Base-by-base conservation (phyloP, 2,888 invertebrate species). In the Ctena decussata region DNA sequence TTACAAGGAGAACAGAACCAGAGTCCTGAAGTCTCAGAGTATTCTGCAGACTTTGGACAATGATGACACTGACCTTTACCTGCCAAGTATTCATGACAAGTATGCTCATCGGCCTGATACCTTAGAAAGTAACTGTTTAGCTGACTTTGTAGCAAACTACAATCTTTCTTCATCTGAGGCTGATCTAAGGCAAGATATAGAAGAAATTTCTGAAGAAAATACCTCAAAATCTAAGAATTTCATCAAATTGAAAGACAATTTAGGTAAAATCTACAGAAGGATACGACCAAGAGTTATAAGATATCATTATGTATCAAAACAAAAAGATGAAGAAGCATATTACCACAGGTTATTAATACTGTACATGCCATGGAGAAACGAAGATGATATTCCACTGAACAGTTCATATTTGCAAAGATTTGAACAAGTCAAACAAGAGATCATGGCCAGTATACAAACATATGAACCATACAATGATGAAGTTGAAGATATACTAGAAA, bases 101-200 rank as follows among this genome's bases (percentile, higher is more conserved):
- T 89, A 89, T 80, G 72, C 86, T 37, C 72, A 74, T 27, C 44
- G 80, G 46, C 84, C 86, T 65, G 46, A 80, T 12, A 73, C 6
- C 6, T 60, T 89, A 30, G 85, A 85, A 44, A n/a, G 83, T 39
- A 71, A 77, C 8, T 87, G 78, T 30, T 75, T 87, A 39, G 89
- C 85, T 35, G 85, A 85, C n/a, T 89, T 89, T 78, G 81, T 60
- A 18, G 46, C 82, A 49, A 77, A 85, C 27, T 85, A 85, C 74
- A 69, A 11, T 18, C 21, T 35, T n/a, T 8, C 8, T 65, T 65
- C 65, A 65, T 11, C 71, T 24, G 37, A 81, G 24, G 72, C 72
- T 44, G 73, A 82, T 44, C 73, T 71, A 27, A 37, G 24, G 12
- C 30, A 73, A 77, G 32, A 41, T 49, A 41, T 41, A 35, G 65